Conservation (phyloP, 2,113 vertebrate genomes). For the Rhodinocichla rosea region DNA sequence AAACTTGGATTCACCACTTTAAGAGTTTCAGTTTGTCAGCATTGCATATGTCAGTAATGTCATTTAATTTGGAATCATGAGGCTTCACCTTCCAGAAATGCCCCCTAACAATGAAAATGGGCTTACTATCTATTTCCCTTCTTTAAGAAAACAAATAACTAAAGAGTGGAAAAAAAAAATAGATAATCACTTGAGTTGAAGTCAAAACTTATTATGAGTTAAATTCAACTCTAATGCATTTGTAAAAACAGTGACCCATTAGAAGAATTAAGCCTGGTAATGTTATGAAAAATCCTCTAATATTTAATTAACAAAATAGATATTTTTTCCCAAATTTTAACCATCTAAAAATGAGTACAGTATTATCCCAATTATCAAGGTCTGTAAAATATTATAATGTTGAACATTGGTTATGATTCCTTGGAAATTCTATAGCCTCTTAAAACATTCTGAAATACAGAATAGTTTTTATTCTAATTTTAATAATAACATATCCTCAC, state of each 20-base stretch:
- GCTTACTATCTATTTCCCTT: neutral
- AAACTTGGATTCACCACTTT: neutral
- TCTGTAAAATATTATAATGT: neutral
- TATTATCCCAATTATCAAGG: neutral
- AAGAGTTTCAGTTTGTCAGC: neutral
- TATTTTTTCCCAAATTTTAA: neutral
- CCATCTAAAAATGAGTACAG: neutral
- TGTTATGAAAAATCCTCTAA: neutral
- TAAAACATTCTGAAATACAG: neutral
- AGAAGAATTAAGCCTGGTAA: neutral
- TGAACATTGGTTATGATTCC: neutral
- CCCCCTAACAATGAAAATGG: neutral
- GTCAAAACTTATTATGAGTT: neutral
- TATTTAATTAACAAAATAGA: neutral
- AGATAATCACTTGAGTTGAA: neutral
- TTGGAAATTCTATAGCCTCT: neutral
- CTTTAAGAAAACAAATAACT: neutral
- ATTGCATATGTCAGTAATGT: neutral
- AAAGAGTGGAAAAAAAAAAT: neutral
- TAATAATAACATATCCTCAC: neutral
- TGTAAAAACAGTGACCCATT: neutral
- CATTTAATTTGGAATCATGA: neutral
- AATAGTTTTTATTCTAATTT: neutral
- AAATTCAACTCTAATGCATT: neutral
- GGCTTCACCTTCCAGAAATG: neutral